Percentiles rank a stretch among this genome's conserved stretches.
These are phyloP conservation scores for Corvus cornix DNA, from an alignment of 2,113 vertebrate genomes.

Conservation along the genomic window DNA sequence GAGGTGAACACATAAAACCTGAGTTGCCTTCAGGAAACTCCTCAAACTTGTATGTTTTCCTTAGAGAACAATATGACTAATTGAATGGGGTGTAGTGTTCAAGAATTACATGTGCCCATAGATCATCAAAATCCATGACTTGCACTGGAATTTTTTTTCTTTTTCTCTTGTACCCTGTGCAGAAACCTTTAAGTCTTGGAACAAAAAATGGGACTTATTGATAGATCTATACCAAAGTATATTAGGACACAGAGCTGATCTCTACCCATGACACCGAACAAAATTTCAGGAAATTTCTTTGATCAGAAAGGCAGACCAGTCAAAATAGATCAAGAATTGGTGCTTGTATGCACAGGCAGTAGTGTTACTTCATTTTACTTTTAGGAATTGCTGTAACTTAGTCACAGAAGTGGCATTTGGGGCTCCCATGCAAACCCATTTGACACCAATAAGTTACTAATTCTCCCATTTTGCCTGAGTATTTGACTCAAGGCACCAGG, in stretches of 20 bases:
- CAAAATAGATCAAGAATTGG: background rate
- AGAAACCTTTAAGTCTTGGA: background rate
- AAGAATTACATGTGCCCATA: background rate
- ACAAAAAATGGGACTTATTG: background rate
- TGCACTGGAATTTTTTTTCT: background rate
- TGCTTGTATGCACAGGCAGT: background rate
- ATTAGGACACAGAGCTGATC: background rate
- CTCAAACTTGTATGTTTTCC: background rate
- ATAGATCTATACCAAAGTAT: background rate
- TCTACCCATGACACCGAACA: background rate
- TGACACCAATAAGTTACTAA: background rate
- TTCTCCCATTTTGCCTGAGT: background rate
- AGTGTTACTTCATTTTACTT: background rate
- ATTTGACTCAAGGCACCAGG: background rate
- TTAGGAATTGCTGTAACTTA: background rate
- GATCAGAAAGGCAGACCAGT: background rate
- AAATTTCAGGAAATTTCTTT: background rate
- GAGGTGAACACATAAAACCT: background rate
- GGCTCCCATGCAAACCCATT: background rate
- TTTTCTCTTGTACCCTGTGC: background rate
- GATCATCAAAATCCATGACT: background rate
- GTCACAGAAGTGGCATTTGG: background rate
- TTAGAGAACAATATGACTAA: background rate
- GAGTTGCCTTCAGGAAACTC: background rate
- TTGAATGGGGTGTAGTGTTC: background rate